These are phyloP conservation scores for Felis chaus DNA, from an alignment of 2,113 vertebrate species.

Conservation along the genomic window DNA sequence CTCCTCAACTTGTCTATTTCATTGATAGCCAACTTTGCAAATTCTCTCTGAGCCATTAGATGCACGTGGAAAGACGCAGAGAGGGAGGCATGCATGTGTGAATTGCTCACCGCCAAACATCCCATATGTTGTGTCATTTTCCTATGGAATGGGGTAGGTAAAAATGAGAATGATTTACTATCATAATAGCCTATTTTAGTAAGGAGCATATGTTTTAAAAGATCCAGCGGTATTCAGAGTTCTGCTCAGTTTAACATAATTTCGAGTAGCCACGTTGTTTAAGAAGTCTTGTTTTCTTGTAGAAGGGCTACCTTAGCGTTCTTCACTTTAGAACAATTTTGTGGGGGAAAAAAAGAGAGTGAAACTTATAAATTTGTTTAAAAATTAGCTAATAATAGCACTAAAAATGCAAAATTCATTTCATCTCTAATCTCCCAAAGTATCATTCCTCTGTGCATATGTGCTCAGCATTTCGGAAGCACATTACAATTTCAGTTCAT, in stretches of 20 bases:
- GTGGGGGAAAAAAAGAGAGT: background rate
- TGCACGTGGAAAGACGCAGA: background rate
- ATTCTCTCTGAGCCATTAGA: constrained; percentile 31
- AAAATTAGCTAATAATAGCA: background rate
- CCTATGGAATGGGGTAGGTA: background rate
- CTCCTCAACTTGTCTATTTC: constrained; percentile 26
- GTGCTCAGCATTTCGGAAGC: background rate
- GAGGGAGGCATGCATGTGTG: background rate
- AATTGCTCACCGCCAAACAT: background rate
- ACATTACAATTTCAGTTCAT: background rate
- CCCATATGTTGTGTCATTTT: background rate
- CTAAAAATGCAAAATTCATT: background rate
- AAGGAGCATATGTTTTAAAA: background rate
- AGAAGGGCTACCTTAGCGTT: background rate
- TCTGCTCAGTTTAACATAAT: background rate
- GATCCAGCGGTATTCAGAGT: background rate
- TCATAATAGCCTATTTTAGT: constrained; percentile 4
- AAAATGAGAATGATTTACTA: constrained; percentile 12
- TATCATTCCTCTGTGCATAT: background rate
- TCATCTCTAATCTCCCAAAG: background rate
- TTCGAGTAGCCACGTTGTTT: background rate
- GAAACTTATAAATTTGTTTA: background rate
- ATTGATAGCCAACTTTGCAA: constrained; percentile 14
- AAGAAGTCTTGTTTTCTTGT: background rate
- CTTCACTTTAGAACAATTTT: background rate